Conservation (phyloP, 2,113 vertebrate genomes). For the Rostratula benghalensis region DNA sequence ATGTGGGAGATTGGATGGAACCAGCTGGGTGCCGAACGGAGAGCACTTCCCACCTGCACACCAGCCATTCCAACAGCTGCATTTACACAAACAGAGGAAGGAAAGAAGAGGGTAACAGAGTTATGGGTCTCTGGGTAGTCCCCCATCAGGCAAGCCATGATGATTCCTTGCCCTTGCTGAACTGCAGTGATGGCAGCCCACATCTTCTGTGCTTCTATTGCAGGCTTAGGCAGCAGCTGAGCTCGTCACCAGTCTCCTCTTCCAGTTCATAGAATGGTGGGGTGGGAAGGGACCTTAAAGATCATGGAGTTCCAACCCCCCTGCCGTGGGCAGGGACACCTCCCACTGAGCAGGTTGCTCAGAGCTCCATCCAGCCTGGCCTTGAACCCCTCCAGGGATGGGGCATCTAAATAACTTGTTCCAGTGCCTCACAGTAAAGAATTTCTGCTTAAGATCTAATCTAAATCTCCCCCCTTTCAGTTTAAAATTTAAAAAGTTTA, state of each 20-base stretch:
- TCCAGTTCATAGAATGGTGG: not conserved
- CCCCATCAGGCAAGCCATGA: not conserved
- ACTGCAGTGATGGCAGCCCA: not conserved
- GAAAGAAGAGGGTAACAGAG: not conserved
- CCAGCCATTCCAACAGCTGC: not conserved
- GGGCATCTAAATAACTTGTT: no score
- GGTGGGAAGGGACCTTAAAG: no score
- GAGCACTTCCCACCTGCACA: not conserved
- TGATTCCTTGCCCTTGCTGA: not conserved
- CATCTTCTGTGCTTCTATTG: not conserved
- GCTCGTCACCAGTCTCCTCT: not conserved
- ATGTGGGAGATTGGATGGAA: not conserved
- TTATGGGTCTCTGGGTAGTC: fast-evolving
- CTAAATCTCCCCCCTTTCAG: no score
- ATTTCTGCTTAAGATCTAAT: no score
- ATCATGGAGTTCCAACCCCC: no score
- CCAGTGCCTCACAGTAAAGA: no score
- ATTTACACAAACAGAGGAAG: not conserved
- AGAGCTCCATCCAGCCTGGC: no score
- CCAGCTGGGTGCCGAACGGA: not conserved
- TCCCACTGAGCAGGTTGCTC: no score
- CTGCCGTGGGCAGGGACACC: no score
- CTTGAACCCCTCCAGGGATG: no score
- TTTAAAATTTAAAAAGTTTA: no score
- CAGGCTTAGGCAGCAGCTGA: not conserved